Conservation (phyloP, 2,797 vertebrate species). For the Novumbra hubbsi region DNA sequence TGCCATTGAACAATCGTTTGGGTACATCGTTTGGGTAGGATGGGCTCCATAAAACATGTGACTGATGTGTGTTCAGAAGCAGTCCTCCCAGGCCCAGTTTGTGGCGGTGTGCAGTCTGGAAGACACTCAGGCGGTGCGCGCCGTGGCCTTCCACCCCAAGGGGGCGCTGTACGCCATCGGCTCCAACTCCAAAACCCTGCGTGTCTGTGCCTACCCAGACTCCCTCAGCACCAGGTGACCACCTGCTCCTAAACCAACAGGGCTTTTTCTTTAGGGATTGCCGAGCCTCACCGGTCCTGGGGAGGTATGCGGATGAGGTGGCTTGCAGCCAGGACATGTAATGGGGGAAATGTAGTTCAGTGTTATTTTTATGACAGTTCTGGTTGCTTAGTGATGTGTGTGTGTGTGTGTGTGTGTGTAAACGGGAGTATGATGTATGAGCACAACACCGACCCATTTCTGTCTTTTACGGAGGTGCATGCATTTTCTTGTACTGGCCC, state of each 20-base stretch:
- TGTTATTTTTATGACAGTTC: no score
- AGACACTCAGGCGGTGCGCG: constrained; percentile 94
- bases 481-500: background rate
- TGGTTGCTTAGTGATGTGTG: no score
- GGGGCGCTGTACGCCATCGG: constrained; percentile 92
- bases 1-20: no score
- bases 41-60: background rate
- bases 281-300: background rate
- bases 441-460: background rate
- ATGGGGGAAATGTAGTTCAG: no score
- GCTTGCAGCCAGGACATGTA: no score
- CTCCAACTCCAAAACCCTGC: constrained; percentile 96
- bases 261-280: background rate
- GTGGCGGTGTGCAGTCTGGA: constrained; percentile 87
- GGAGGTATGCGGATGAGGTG: background rate
- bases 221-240: constrained; percentile 77
- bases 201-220: constrained; percentile 93
- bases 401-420: no score
- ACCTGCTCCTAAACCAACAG: background rate
- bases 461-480: no score
- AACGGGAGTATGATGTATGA: no score
- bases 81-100: constrained; percentile 85
- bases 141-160: constrained; percentile 94
- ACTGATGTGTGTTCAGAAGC: constrained; percentile 62
- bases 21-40: background rate